Base-by-base conservation (phyloP, 2,888 invertebrate genomes). In the Athalia cordata region DNA sequence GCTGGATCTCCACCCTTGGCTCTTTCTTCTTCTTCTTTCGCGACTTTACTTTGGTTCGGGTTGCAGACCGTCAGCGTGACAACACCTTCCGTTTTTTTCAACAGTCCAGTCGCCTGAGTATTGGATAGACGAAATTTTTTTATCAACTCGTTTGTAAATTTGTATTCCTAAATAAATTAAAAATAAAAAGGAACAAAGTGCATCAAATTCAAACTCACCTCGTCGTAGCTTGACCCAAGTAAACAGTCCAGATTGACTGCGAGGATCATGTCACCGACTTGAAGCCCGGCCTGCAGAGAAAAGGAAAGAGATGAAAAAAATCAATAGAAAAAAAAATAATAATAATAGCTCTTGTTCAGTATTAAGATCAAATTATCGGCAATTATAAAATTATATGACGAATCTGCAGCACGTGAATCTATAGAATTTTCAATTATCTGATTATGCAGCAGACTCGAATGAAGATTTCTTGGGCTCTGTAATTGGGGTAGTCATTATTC, bases 201-300 rank as follows among this genome's bases (percentile, higher is more conserved):
- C 0, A 29, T 29, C 29, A 29, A 1, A 29, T 29, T 55, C 11
- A 55, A 55, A 91, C 92, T 91, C 91, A 97, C 97, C 88, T 95
- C 94, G 86, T 97, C 97, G 86, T 97, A 97, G 88, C 94, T 96
- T 82, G 95, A 95, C 82, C 96, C 96, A 13, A 97, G 92, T 76
- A 97, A 91, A 43, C 97, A 96, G 87, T 99, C 98, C 86, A 96
- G 96, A 91, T 99, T 99, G 70, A 99, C 97, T 64, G 97, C 96
- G 80, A 99, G 92, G 83, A 99, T 95, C 96, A 99, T 97, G 91
- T 99, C 99, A 81, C 99, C 99, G 78, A 99, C 98, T 92, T 96
- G 95, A 67, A 99, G 93, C 77, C 99, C 98, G 85, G 96, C 97
- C 96, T 97, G 92, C 3, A 92, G 92, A 82, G 84, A 81, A 59